Evolutionary conservation across 1,140 invertebrate species (phyloP).

Genomic region (Portunus trituberculatus): DNA sequence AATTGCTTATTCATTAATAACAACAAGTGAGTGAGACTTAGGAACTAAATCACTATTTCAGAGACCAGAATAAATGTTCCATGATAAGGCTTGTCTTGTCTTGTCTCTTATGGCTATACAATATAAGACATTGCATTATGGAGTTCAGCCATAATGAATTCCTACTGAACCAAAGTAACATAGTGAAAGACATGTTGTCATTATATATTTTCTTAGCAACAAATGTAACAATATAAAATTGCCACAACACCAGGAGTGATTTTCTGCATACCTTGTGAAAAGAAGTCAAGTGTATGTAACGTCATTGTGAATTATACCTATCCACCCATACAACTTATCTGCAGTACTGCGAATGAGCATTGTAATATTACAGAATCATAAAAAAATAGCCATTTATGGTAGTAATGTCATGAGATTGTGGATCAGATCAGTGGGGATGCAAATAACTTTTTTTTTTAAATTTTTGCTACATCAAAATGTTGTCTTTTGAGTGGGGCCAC

Average conservation of each 20-base stretch:
- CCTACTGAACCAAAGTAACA: not conserved
- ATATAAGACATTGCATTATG: not conserved
- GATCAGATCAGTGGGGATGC: not conserved
- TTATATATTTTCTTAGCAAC: constrained; percentile 23
- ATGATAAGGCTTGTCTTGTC: not conserved
- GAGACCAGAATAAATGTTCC: not conserved
- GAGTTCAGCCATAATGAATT: not conserved
- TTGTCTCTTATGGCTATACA: not conserved
- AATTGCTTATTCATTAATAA: constrained; percentile 7
- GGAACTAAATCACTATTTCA: not conserved
- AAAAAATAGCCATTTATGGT: constrained; percentile 10
- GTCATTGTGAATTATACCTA: not conserved
- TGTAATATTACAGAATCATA: constrained; percentile 3
- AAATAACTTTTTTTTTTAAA: not conserved
- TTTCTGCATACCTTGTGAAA: not conserved
- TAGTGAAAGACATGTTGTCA: constrained; percentile 16
- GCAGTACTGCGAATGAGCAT: constrained; percentile 10
- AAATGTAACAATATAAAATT: constrained; percentile 6
- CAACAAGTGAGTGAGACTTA: not conserved
- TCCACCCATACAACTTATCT: constrained; percentile 21
- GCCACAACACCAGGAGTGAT: constrained; percentile 8
- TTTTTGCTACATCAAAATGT: constrained; percentile 16
- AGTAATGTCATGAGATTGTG: not conserved
- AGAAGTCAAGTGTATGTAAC: not conserved
- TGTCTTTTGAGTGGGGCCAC: not conserved